Base-by-base conservation (phyloP, 64 coral and sea anemone genomes). In the Pocillopora verrucosa region DNA sequence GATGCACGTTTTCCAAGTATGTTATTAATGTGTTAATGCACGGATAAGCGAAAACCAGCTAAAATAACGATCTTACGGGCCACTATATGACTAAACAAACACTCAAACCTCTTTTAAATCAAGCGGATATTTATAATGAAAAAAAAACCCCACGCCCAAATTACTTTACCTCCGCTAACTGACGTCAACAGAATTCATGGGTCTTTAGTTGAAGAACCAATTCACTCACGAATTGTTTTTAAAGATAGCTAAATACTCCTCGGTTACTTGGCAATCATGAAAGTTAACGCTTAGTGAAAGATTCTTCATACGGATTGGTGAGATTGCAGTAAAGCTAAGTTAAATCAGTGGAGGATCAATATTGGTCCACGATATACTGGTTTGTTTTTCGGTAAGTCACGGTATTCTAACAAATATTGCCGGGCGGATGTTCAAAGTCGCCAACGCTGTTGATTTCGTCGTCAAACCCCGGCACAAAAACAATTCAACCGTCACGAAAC, bases 71-170 rank as follows among this genome's bases (percentile, higher is more conserved):
- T 85, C 82, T 85, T 45, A n/a, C 57, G 70, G 72, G 82, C 22
- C 82, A 72, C 64, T 85, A 85, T 85, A 72, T 58, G 56, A 56
- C 36, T 65, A 85, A 85, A 85, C 82, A 85, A 85, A 85, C 82
- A 85, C 82, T 85, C 22, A 85, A 70, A 25, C 82, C 19, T 72
- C 65, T 85, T 72, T 80, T 85, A 58, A 72, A 37, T 11, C 36
- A 11, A 57, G 65, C 82, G 35, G 36, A 85, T 85, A 85, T 85
- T 25, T 11, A 72, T 72, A 85, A 85, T 58, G 65, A 72, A 85
- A 51, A 51, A 30, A 57, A 56, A 70, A 5, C 19, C 36, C 19
- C 65, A 85, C 64, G 63, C 36, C 72, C 22, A 70, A 70, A 70
- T 85, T 72, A 24, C 22, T 67, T 84, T 72, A 51, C 41, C 41